Conservation (phyloP, 2,797 vertebrate genomes). For the Phataginus tricuspis region DNA sequence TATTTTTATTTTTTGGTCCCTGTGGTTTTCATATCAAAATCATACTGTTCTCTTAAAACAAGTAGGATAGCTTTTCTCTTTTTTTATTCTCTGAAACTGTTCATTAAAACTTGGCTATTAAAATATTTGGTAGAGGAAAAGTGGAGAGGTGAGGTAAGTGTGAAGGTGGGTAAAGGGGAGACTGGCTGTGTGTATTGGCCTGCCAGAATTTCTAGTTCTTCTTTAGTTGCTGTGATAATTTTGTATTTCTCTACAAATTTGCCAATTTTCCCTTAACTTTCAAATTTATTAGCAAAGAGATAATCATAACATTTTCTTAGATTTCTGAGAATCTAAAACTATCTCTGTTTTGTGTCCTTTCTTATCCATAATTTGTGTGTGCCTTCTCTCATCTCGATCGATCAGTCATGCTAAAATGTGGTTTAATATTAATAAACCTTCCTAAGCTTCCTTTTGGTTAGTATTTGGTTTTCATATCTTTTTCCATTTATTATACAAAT, state of each 20-base stretch:
- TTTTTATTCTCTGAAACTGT: not conserved
- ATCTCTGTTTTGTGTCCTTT: not conserved
- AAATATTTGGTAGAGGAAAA: not conserved
- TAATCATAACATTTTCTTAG: not conserved
- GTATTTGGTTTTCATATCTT: not conserved
- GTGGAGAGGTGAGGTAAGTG: not conserved
- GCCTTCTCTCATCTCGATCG: not conserved
- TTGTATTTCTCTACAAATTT: constrained; percentile 11
- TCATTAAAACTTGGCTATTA: not conserved
- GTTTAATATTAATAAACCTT: not conserved
- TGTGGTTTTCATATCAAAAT: constrained; percentile 29
- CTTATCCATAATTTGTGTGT: not conserved
- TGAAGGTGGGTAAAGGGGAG: not conserved
- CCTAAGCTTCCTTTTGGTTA: not conserved
- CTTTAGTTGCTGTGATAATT: not conserved
- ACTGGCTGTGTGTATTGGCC: not conserved
- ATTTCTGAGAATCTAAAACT: not conserved
- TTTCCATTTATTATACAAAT: not conserved
- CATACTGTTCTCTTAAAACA: not conserved
- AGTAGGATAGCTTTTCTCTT: not conserved
- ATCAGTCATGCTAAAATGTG: not conserved
- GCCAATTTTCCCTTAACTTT: not conserved
- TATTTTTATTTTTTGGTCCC: not conserved
- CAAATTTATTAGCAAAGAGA: not conserved
- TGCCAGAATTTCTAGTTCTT: not conserved